Base-by-base conservation (phyloP, 2,113 vertebrate species). In the Rhizomys pruinosus region DNA sequence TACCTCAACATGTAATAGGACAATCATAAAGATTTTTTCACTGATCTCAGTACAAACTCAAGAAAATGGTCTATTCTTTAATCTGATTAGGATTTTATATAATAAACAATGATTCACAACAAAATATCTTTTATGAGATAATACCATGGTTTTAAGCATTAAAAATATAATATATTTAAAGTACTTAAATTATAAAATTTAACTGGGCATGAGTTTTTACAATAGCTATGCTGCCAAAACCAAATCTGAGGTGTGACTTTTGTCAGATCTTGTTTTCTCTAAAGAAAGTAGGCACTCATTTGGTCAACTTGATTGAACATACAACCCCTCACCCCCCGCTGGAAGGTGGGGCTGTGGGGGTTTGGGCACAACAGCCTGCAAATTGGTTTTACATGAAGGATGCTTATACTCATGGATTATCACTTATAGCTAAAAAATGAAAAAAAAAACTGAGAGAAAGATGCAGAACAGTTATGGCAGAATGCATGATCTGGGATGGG, bases 21-120 rank as follows among this genome's bases (percentile, higher is more conserved):
- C 78, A 81, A 94, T 89, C 71, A 57, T 93, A 84, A 94, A 69
- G 47, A 72, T 55, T 93, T 94, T n/a, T 95, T 78, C 13, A n/a
- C 57, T 94, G 63, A 77, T 87, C 27, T 81, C 29, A 93, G 71
- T 64, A 84, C 15, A 84, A 81, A 85, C 32, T 72, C n/a, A 92
- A 59, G 39, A 82, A 84, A 71, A 71, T 39, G 57, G n/a, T 47
- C 63, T 16, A 39, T 77, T 27, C 7, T 92, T 94, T 90, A 92
- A 55, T 52, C n/a, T 72, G n/a, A 59, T 81, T 27, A 96, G 73
- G 13, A 34, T 92, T 76, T 90, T 91, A 72, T 37, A 20, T 42
- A 80, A 39, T 74, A 69, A 92, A 42, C 37, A 88, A 11, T 85
- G 52, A 94, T 61, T 84, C 80, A 69, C 22, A 89, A 95, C n/a